Conservation (phyloP, 2,888 invertebrate genomes). For the Sicus ferrugineus region DNA sequence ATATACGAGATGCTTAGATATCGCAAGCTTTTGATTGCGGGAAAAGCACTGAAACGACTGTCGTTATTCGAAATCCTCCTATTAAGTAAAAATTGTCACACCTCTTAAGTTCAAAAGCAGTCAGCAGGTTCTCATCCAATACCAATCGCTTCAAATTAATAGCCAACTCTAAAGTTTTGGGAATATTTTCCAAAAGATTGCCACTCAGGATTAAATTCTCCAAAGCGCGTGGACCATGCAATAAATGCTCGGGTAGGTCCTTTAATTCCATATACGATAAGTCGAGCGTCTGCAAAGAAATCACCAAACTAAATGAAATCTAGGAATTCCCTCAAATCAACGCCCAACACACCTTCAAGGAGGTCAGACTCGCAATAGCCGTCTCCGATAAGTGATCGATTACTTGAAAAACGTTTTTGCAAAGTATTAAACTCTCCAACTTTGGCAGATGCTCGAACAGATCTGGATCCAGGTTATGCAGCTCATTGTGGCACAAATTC, state of each 20-base stretch:
- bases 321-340: conserved; percentile 33
- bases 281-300: conserved; percentile 70
- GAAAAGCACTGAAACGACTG: conserved; percentile 68
- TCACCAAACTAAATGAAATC: conserved; percentile 9
- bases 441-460: conserved; percentile 78
- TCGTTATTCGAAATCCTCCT: neutral
- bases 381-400: conserved; percentile 72
- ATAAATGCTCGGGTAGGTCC: conserved; percentile 71
- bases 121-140: conserved; percentile 76
- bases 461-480: conserved; percentile 76
- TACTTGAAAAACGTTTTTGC: conserved; percentile 76
- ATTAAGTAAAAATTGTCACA: conserved; percentile 45
- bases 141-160: conserved; percentile 70
- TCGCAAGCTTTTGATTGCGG: conserved; percentile 69
- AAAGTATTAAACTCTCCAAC: conserved; percentile 73
- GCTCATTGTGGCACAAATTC: conserved; percentile 73
- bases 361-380: conserved; percentile 72
- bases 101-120: conserved; percentile 66
- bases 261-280: conserved; percentile 73
- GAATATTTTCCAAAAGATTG: conserved; percentile 71
- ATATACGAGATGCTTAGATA: conserved; percentile 76
- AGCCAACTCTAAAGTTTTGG: conserved; percentile 70
- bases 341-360: conserved; percentile 69
- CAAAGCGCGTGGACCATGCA: conserved; percentile 74
- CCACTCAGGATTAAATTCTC: conserved; percentile 73